A percentile compares a stretch with the other conserved stretches of the same genome.
Conservation (phyloP, 2,113 vertebrate genomes). For the Ciconia stormi region DNA sequence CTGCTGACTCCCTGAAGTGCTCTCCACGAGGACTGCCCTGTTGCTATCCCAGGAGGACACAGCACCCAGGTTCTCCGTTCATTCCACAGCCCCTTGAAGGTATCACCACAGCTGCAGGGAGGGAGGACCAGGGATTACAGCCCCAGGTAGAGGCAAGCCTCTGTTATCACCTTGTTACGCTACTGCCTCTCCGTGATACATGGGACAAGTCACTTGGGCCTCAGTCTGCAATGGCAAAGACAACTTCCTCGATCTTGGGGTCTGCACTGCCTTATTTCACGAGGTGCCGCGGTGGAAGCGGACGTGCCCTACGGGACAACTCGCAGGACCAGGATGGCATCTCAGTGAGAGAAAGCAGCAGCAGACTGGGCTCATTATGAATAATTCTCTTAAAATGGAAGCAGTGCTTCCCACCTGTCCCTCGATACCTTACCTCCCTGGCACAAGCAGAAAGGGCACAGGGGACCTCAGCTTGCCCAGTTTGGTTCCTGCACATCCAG, state of each 20-base stretch:
- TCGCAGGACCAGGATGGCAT: background rate
- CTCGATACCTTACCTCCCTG: background rate
- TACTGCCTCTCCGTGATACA: background rate
- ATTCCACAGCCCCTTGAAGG: background rate
- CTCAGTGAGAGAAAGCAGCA: background rate
- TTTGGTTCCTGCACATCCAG: background rate
- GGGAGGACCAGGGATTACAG: background rate
- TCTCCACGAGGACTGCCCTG: background rate
- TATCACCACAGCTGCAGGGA: background rate
- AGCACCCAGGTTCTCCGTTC: background rate
- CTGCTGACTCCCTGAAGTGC: background rate
- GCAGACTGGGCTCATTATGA: background rate
- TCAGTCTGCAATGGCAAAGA: background rate
- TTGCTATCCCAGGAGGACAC: background rate
- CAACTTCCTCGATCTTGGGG: background rate
- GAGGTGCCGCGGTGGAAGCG: accelerated
- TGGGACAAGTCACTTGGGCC: background rate
- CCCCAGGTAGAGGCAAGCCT: background rate
- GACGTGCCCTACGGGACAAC: accelerated
- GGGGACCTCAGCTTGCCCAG: background rate
- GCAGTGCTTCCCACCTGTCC: background rate
- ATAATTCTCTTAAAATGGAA: constrained; percentile 37
- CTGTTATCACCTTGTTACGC: background rate
- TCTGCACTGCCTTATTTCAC: background rate
- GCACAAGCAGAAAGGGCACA: background rate